Evolutionary conservation across 2,113 vertebrate genomes (phyloP).

Genomic region (Eleginops maclovinus): DNA sequence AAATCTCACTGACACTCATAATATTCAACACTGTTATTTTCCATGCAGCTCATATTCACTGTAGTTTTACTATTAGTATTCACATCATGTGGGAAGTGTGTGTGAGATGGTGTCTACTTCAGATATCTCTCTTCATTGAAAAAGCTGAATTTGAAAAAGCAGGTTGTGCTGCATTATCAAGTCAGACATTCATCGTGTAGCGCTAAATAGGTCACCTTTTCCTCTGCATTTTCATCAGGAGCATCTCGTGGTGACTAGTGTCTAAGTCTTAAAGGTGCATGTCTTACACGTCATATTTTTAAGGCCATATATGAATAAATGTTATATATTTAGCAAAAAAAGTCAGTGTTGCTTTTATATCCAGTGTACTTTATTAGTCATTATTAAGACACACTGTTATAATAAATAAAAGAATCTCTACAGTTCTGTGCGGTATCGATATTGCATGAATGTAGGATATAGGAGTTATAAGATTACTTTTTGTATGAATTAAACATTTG

Average conservation of each 20-base stretch:
- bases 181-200: not conserved
- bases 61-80: not conserved
- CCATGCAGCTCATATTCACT: slow-evolving; percentile 5
- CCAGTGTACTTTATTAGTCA: not conserved
- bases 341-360: not conserved
- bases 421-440: not conserved
- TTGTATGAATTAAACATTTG: not conserved
- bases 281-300: not conserved
- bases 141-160: slow-evolving; percentile 3
- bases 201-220: not conserved
- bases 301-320: not conserved
- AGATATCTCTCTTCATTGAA: slow-evolving; percentile 10
- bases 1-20: not conserved
- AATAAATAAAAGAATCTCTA: not conserved
- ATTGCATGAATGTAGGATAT: not conserved
- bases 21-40: not conserved
- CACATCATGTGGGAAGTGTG: not conserved
- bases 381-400: not conserved
- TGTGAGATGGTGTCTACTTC: not conserved
- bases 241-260: not conserved
- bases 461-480: not conserved
- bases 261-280: not conserved
- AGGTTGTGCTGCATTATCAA: slow-evolving; percentile 11
- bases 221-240: not conserved
- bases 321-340: not conserved